Evolutionary conservation across 2,888 invertebrate species (phyloP).

Genomic region (Odontothrips loti): DNA sequence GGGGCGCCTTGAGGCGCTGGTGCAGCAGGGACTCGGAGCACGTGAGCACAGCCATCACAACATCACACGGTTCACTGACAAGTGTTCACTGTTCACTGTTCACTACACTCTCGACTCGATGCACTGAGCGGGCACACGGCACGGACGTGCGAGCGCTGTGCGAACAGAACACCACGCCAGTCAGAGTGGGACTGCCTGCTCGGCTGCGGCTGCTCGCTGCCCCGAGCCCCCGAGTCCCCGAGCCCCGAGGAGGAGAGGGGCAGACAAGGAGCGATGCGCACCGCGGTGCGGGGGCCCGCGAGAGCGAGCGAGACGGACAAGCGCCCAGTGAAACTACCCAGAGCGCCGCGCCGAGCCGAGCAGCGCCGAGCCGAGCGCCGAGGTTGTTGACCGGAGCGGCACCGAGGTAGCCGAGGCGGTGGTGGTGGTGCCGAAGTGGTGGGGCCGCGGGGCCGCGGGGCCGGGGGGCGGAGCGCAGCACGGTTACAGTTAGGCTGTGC

Average conservation of each 20-base stretch:
- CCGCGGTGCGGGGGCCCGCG: background rate
- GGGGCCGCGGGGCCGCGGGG: constrained; percentile 53
- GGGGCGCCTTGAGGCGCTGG: constrained; percentile 7
- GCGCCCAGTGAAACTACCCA: background rate
- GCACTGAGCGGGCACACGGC: background rate
- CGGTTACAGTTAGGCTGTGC: constrained; percentile 32
- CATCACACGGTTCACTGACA: background rate
- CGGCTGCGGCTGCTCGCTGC: constrained; percentile 45
- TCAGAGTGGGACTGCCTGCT: constrained; percentile 53
- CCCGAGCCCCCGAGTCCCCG: constrained; percentile 61
- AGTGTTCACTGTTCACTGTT: background rate
- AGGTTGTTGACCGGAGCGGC: constrained; percentile 37
- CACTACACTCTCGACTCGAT: background rate
- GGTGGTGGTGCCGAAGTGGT: constrained; percentile 47
- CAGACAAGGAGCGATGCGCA: background rate
- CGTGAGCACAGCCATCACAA: constrained; percentile 15
- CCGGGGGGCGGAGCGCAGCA: constrained; percentile 52
- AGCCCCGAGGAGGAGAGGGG: constrained; percentile 43
- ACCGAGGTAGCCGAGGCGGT: constrained; percentile 40
- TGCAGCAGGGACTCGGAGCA: background rate
- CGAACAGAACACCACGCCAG: constrained; percentile 49
- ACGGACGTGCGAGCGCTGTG: background rate
- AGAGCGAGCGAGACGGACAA: background rate
- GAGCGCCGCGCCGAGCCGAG: constrained; percentile 36
- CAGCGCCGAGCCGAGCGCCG: constrained; percentile 37